phyloP scores from a whole-genome alignment of 2,113 vertebrate genomes.

The Brachirus orientalis region DNA sequence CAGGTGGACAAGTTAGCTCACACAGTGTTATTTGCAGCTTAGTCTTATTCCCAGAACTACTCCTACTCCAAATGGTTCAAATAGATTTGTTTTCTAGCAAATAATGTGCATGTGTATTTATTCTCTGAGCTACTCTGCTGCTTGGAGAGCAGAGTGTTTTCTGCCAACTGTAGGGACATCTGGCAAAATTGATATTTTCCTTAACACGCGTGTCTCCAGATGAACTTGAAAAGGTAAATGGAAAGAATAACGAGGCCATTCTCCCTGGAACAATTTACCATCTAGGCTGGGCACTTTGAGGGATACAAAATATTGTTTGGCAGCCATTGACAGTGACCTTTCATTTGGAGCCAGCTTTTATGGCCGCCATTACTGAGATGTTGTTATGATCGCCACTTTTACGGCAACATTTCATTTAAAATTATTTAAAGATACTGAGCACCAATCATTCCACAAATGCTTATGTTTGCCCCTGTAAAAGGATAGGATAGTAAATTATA shows the following conservation, averaged over 20 bases:
- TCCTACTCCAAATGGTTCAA: no score
- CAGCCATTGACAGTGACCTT: constrained; percentile 49
- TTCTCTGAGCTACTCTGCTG: background rate
- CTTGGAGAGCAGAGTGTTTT: background rate
- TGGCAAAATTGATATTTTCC: background rate
- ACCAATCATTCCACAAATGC: constrained; percentile 24
- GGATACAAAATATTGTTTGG: constrained; percentile 45
- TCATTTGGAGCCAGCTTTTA: constrained; percentile 51
- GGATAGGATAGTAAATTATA: constrained; percentile 25
- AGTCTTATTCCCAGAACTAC: no score
- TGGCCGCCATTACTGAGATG: constrained; percentile 49
- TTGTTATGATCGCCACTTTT: constrained; percentile 45
- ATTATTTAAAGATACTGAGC: constrained; percentile 24
- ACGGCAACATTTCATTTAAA: constrained; percentile 35
- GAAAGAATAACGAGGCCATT: constrained; percentile 3
- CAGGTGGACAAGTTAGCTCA: no score
- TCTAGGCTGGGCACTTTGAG: constrained; percentile 27
- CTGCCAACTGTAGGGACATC: background rate
- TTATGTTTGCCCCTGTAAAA: constrained; percentile 44
- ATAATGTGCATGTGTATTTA: background rate
- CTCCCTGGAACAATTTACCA: constrained; percentile 43
- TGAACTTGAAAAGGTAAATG: background rate
- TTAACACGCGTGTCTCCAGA: background rate
- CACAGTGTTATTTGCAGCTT: no score
- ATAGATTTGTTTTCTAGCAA: background rate